Base-by-base conservation (phyloP, 2,113 vertebrate species). In the Istiophorus platypterus region DNA sequence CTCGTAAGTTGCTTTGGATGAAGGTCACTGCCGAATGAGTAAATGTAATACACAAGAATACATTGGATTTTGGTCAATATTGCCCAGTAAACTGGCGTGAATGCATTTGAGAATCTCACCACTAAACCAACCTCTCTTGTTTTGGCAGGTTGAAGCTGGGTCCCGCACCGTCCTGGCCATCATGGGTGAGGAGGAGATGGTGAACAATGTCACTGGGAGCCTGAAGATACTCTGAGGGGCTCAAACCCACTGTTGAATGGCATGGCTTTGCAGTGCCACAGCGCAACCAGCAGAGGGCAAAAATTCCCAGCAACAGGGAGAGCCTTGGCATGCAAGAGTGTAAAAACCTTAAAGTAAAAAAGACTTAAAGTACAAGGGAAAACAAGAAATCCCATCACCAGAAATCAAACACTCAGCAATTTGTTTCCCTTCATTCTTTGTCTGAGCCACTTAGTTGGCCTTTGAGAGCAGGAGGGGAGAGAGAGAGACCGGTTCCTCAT, bases 161-260 rank as follows among this genome's bases (percentile, higher is more conserved):
- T 96, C 96, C 47, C 93, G 93, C 76, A 96, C 96, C 0, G 94
- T 96, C 29, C 82, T 96, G 80, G 95, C 95, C 85, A 93, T 96
- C 59, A 93, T 96, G 74, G 96, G 96, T 5, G 95, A 96, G 74
- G 95, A 96, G 63, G 95, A 96, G 70, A 93, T 95, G 84, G 95
- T 96, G 64, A 96, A 96, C 87, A 95, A 95, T 42, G 95, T 96
- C 72, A 96, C 95, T 11, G 96, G 96, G 64, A 95, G 94, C 85
- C 92, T 96, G 71, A 96, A 96, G 89, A 91, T 96, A 84, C 94
- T 96, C 70, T 95, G 84, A 91, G 54, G 57, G 76, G 26, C 39
- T 67, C 24, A 20, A 59, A 49, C 39, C 59, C 17, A 61, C 61
- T 34, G 18, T 66, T 62, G 71, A 54, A 39, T 67, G 12, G 72